Conservation (phyloP, 2,797 vertebrate genomes). For the Hemibagrus guttatus region DNA sequence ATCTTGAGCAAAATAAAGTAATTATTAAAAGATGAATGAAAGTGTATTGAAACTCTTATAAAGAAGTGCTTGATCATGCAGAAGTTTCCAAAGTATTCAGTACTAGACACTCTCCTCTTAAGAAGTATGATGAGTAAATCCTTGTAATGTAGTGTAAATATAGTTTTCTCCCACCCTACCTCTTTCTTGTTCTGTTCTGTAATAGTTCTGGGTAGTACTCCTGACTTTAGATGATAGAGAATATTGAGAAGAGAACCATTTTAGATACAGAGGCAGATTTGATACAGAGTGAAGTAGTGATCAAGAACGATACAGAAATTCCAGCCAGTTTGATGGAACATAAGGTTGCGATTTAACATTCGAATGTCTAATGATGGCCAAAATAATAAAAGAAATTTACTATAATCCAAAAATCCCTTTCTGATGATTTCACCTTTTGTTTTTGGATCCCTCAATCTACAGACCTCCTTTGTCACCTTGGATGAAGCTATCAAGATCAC, state of each 20-base stretch:
- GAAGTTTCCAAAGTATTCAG: not conserved
- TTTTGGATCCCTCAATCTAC: not conserved
- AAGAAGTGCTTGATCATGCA: not conserved
- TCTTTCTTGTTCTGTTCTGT: not conserved
- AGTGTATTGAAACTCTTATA: not conserved
- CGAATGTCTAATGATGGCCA: not conserved
- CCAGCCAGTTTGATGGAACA: not conserved
- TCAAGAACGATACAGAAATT: not conserved
- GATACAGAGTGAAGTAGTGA: not conserved
- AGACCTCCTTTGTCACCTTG: constrained; percentile 98
- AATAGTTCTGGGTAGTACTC: not conserved
- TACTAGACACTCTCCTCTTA: not conserved
- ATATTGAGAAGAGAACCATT: not conserved
- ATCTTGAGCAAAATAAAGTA: not conserved
- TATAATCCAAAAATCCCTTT: too few species aligned
- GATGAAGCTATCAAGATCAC: constrained; percentile 99
- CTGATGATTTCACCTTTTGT: not conserved
- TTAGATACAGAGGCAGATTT: not conserved
- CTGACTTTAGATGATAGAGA: not conserved
- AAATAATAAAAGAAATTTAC: too few species aligned
- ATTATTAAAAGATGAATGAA: not conserved
- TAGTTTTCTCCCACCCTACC: too few species aligned
- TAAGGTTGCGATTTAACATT: not conserved
- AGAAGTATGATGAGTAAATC: not conserved
- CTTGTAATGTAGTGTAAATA: not conserved